Percentiles rank a stretch among this genome's conserved stretches.
These are phyloP conservation scores for Eucera pruinosa DNA, from an alignment of 2,888 invertebrate genomes.

Conservation along the genomic window DNA sequence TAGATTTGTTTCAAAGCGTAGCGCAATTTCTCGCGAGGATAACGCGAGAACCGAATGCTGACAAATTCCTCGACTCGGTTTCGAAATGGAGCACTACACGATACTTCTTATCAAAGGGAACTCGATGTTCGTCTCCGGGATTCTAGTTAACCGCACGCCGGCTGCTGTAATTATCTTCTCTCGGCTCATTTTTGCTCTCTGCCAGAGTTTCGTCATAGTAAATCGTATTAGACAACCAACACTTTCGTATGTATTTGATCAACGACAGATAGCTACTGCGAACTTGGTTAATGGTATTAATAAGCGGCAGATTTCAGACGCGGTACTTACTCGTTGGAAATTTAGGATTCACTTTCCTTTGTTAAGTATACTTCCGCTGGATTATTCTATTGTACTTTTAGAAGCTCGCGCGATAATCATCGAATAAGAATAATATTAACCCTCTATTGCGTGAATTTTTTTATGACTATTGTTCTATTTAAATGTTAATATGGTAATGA, in stretches of 20 bases:
- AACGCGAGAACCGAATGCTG: slow-evolving; percentile 1
- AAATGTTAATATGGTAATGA: too few species aligned
- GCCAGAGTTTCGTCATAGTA: not conserved
- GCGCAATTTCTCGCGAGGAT: slow-evolving; percentile 9
- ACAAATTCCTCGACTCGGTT: slow-evolving; percentile 21
- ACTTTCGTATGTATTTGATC: not conserved
- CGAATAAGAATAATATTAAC: too few species aligned
- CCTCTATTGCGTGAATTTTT: too few species aligned
- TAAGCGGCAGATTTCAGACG: too few species aligned
- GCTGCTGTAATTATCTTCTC: not conserved
- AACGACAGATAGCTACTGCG: not conserved
- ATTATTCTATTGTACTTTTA: too few species aligned
- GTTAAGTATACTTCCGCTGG: too few species aligned
- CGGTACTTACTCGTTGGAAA: too few species aligned
- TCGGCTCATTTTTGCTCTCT: not conserved
- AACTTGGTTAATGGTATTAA: too few species aligned
- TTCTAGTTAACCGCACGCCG: slow-evolving; percentile 15
- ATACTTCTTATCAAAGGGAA: slow-evolving; percentile 45
- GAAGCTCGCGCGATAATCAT: too few species aligned
- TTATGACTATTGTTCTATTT: too few species aligned
- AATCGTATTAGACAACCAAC: not conserved
- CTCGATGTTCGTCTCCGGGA: slow-evolving; percentile 12
- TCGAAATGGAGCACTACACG: slow-evolving; percentile 32
- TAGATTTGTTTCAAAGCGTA: slow-evolving; percentile 10
- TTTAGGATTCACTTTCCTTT: too few species aligned